A percentile compares a stretch with the other conserved stretches of the same genome.
Conservation (phyloP, 2,888 invertebrate species). For the Drosophila algonquin region DNA sequence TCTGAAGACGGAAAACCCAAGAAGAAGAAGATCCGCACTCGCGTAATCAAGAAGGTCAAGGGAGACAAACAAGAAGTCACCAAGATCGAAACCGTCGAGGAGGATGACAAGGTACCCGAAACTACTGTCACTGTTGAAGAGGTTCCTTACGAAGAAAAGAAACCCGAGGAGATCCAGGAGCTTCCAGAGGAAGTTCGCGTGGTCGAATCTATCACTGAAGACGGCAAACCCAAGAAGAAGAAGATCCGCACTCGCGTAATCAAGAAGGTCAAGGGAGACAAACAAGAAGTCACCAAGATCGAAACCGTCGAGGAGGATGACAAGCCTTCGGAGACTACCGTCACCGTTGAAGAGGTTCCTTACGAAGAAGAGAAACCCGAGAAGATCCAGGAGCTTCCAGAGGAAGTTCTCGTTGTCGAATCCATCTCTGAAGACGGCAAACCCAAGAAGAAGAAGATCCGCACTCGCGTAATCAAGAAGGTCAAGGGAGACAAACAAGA, state of each 20-base stretch:
- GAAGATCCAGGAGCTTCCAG: conserved; percentile 45
- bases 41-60: conserved; percentile 50
- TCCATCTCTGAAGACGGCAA: conserved; percentile 48
- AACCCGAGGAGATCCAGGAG: conserved; percentile 29
- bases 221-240: conserved; percentile 49
- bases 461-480: conserved; percentile 52
- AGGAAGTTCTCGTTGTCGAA: conserved; percentile 47
- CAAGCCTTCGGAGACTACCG: conserved; percentile 48
- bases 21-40: conserved; percentile 50
- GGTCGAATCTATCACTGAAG: conserved; percentile 44
- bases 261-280: conserved; percentile 56
- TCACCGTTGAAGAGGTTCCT: conserved; percentile 46
- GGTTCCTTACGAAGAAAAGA: conserved; percentile 18
- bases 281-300: conserved; percentile 60
- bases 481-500: conserved; percentile 22
- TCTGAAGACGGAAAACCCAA: conserved; percentile 43
- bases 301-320: conserved; percentile 59
- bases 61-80: conserved; percentile 51
- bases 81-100: conserved; percentile 48
- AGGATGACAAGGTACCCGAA: conserved; percentile 42
- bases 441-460: conserved; percentile 49
- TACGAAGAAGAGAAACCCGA: conserved; percentile 29
- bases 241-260: conserved; percentile 55
- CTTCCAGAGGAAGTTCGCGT: conserved; percentile 46
- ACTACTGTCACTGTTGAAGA: conserved; percentile 42